Conservation (phyloP, 2,797 vertebrate genomes). For the Pangasius larnaudii region DNA sequence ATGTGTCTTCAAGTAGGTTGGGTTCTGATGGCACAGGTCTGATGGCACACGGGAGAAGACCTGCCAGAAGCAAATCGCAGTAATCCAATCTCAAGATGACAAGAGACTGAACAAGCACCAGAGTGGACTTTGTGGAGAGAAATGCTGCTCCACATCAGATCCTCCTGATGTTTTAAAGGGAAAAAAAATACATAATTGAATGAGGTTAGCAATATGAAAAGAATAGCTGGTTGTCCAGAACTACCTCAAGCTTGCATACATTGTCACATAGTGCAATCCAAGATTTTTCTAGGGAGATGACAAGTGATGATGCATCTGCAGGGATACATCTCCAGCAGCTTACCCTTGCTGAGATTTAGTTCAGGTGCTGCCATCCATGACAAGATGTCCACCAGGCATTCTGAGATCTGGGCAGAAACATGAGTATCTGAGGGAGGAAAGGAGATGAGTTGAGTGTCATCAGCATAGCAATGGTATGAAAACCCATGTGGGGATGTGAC, state of each 20-base stretch:
- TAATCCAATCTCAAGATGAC: background rate
- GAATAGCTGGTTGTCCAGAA: background rate
- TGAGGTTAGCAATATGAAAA: slow-evolving; percentile 7
- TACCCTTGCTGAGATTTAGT: background rate
- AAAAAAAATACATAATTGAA: background rate
- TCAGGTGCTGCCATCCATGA: background rate
- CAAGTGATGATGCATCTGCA: background rate
- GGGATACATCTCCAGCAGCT: background rate
- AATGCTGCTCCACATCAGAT: background rate
- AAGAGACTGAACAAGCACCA: background rate
- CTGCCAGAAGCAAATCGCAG: background rate
- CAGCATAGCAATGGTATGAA: background rate
- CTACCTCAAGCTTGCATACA: background rate
- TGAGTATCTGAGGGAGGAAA: background rate
- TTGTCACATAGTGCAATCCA: background rate
- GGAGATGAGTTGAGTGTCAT: background rate
- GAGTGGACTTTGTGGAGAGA: background rate
- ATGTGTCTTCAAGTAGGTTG: background rate
- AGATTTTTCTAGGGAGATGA: background rate
- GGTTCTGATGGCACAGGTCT: background rate
- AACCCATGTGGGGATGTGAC: background rate
- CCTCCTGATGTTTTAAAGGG: background rate
- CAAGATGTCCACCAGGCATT: background rate
- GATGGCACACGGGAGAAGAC: background rate
- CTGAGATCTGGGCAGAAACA: background rate